phyloP scores from a whole-genome alignment of 2,888 invertebrate genomes.

The Xiphydria camelus region DNA sequence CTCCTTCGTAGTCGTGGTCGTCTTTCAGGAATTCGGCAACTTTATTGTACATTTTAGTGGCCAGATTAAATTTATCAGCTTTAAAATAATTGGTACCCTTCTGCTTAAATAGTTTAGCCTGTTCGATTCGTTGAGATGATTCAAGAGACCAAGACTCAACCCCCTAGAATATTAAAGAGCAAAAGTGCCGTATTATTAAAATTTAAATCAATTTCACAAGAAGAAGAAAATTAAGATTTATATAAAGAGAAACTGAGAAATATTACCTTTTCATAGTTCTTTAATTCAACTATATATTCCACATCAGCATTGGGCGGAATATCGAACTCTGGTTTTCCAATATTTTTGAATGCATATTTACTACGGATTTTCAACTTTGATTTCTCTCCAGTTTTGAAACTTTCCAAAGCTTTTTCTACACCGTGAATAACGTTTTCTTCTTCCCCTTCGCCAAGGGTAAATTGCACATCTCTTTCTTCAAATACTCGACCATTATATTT shows the following conservation, averaged over 20 bases:
- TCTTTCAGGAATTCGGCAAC: slow-evolving; percentile 67
- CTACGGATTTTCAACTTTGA: slow-evolving; percentile 74
- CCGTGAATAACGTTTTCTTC: slow-evolving; percentile 78
- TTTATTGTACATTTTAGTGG: slow-evolving; percentile 85
- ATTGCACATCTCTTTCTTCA: slow-evolving; percentile 82
- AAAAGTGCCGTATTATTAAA: slow-evolving; percentile 8
- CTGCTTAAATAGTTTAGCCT: slow-evolving; percentile 81
- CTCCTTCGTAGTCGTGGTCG: slow-evolving; percentile 43
- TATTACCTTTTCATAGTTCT: slow-evolving; percentile 78
- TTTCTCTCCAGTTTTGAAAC: slow-evolving; percentile 80
- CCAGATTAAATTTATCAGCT: slow-evolving; percentile 73
- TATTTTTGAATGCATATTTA: slow-evolving; percentile 77
- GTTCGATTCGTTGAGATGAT: slow-evolving; percentile 76
- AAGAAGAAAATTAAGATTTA: slow-evolving; percentile 14
- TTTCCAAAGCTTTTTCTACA: slow-evolving; percentile 78
- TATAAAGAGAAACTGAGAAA: background rate
- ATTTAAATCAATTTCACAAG: slow-evolving; percentile 5
- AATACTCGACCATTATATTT: slow-evolving; percentile 69
- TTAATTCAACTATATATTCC: slow-evolving; percentile 80
- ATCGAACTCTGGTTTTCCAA: slow-evolving; percentile 69
- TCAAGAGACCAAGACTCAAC: slow-evolving; percentile 85
- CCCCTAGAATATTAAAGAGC: slow-evolving; percentile 57
- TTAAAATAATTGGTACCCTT: slow-evolving; percentile 92
- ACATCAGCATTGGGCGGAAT: slow-evolving; percentile 81
- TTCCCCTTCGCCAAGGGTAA: slow-evolving; percentile 83